Conservation (phyloP, 2,888 invertebrate genomes). For the Crossocerus cetratus region DNA sequence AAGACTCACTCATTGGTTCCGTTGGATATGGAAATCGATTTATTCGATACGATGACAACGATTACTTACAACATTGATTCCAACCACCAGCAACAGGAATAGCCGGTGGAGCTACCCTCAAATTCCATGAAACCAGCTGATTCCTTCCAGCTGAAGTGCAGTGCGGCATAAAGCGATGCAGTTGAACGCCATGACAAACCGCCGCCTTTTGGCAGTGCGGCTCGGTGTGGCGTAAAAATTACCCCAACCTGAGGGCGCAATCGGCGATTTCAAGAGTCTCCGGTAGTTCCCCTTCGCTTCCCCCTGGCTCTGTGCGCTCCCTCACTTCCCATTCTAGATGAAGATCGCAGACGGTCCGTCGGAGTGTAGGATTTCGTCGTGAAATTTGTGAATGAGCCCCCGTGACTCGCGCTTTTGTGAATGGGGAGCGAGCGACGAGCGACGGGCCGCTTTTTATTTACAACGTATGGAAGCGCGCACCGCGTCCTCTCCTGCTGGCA, state of each 20-base stretch:
- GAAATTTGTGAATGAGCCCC: slow-evolving; percentile 61
- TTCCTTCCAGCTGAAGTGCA: slow-evolving; percentile 18
- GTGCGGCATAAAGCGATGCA: background rate
- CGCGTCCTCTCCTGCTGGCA: slow-evolving; percentile 30
- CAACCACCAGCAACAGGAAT: too few relatives aligned
- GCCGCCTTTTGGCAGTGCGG: background rate
- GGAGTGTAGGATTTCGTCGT: slow-evolving; percentile 60
- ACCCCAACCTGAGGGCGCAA: slow-evolving; percentile 26
- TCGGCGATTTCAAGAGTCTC: slow-evolving; percentile 24
- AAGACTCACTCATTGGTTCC: too few relatives aligned
- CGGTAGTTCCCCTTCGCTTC: slow-evolving; percentile 9
- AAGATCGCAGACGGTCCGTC: slow-evolving; percentile 56
- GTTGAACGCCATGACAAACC: slow-evolving; percentile 16
- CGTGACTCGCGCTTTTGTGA: slow-evolving; percentile 61
- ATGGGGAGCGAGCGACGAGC: slow-evolving; percentile 54
- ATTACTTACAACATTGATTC: too few relatives aligned
- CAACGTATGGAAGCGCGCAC: slow-evolving; percentile 48
- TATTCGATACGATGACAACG: too few relatives aligned
- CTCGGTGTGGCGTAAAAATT: slow-evolving; percentile 10
- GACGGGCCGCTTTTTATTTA: slow-evolving; percentile 52
- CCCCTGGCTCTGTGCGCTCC: slow-evolving; percentile 13
- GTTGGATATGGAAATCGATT: too few relatives aligned
- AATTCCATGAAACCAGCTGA: slow-evolving; percentile 34
- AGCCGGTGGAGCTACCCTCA: too few relatives aligned
- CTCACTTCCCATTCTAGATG: slow-evolving; percentile 36